Evolutionary conservation across 2,113 vertebrate species (phyloP).

Genomic region (Nettapus auritus): DNA sequence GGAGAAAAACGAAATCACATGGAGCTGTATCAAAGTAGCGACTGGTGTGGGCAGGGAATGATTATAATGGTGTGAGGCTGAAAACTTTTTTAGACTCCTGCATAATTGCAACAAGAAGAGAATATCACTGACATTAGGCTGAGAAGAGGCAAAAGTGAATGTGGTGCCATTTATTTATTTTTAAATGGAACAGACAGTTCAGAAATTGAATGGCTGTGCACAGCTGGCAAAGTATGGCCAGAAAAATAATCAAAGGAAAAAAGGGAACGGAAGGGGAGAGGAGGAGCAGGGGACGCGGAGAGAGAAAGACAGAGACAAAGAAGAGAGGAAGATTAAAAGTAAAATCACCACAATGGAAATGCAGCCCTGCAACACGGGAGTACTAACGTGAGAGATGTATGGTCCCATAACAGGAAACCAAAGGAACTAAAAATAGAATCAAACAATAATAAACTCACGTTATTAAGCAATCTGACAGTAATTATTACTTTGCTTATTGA

Average conservation of each 20-base stretch:
- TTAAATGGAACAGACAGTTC: slow-evolving; percentile 26
- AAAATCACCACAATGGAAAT: not conserved
- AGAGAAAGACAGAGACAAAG: not conserved
- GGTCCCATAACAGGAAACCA: not conserved
- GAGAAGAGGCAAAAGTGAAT: not conserved
- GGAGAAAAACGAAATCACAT: not conserved
- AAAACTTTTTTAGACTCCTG: slow-evolving; percentile 30
- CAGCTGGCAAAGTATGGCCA: not conserved
- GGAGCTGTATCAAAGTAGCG: not conserved
- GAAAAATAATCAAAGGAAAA: slow-evolving; percentile 5
- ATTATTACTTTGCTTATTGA: slow-evolving; percentile 9
- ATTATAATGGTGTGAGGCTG: not conserved
- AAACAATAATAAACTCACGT: not conserved
- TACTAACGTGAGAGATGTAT: not conserved
- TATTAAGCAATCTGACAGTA: not conserved
- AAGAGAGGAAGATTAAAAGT: not conserved
- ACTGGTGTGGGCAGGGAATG: not conserved
- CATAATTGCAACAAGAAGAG: slow-evolving; percentile 10
- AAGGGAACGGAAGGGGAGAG: not conserved
- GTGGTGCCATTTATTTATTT: slow-evolving; percentile 1
- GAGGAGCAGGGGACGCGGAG: not conserved
- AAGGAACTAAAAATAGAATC: not conserved
- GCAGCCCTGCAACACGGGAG: not conserved
- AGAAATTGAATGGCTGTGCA: slow-evolving; percentile 1
- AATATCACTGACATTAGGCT: not conserved